Evolutionary conservation across 2,888 invertebrate genomes (phyloP), one percentile per base, ranked within the genome.

Genomic region (Ichneumoninae sp.): DNA sequence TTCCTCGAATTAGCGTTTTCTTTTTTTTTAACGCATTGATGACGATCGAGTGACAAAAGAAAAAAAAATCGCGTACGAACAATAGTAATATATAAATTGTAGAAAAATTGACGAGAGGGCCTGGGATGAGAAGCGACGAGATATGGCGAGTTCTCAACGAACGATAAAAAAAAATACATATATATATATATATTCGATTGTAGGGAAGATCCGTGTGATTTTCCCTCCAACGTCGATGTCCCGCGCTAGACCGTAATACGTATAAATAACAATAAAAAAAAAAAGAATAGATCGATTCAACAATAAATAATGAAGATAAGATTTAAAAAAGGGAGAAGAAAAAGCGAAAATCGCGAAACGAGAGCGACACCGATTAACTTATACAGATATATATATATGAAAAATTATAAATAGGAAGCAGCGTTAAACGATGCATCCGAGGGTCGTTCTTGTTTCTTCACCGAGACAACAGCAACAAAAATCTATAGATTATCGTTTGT

Each of bases 401-500:
- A 30, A 33, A 63, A 63, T 30, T 30, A 33, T 33, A 63, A 44
- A 76, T 68, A 76, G 22, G n/a, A 65, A 71, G 65, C 76, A 66
- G 40, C 81, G 81, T 66, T 16, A 40, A 75, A 78, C 83, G 79
- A 54, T 66, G 79, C 69, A 7, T 16, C n/a, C 33, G 26, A 63
- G 50, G 13, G 68, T 78, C 60, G 83, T 75, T 70, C 79, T 79
- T 65, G 66, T 76, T 76, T 71, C 71, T 76, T 71, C 60, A 70
- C 69, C 5, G 30, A 74, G 33, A 68, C 68, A 22, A 16, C 40
- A 63, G 47, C 19, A 57, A 50, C 16, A 36, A 73, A 52, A 44
- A 78, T 40, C 19, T 79, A 75, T 63, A 74, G 47, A 63, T 70
- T 76, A 54, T 75, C 79, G 79, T 83, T 76, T 77, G 71, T 77